These are phyloP conservation scores for Pavo muticus DNA, from an alignment of 2,113 vertebrate species.

Conservation along the genomic window DNA sequence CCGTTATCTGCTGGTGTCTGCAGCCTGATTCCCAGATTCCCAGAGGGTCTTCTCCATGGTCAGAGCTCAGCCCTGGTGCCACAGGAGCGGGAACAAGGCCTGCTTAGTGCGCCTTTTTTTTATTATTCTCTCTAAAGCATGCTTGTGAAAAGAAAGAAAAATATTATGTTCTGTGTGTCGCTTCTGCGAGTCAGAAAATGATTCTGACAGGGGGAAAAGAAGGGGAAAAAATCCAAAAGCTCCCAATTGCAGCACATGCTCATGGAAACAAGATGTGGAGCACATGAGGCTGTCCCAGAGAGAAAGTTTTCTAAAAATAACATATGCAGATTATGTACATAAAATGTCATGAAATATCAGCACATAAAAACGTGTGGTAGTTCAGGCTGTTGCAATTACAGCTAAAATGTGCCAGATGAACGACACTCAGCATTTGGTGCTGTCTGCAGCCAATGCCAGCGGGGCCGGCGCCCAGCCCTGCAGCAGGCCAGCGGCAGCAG, in stretches of 20 bases:
- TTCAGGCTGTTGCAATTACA: conserved; percentile 52
- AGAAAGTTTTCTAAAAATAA: conserved; percentile 72
- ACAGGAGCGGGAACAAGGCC: neutral
- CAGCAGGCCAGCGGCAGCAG: neutral
- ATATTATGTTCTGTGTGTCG: neutral
- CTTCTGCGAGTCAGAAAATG: neutral
- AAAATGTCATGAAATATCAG: conserved; percentile 67
- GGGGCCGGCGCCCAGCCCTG: neutral
- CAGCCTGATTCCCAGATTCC: neutral
- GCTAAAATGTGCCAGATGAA: conserved; percentile 47
- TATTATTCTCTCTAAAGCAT: neutral
- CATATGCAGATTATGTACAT: conserved; percentile 57
- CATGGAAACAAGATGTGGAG: conserved; percentile 35
- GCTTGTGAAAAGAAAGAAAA: neutral
- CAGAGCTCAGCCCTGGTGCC: neutral
- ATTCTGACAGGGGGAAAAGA: neutral
- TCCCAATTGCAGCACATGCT: neutral
- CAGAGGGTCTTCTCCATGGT: neutral
- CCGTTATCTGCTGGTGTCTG: neutral
- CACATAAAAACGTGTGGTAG: neutral
- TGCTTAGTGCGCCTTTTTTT: fast-evolving
- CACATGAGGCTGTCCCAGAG: conserved; percentile 56
- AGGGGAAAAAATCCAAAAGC: neutral
- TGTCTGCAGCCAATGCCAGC: neutral
- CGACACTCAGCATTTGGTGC: neutral